Evolutionary conservation across 2,888 invertebrate species (phyloP).

Genomic region (Philereme transversata): DNA sequence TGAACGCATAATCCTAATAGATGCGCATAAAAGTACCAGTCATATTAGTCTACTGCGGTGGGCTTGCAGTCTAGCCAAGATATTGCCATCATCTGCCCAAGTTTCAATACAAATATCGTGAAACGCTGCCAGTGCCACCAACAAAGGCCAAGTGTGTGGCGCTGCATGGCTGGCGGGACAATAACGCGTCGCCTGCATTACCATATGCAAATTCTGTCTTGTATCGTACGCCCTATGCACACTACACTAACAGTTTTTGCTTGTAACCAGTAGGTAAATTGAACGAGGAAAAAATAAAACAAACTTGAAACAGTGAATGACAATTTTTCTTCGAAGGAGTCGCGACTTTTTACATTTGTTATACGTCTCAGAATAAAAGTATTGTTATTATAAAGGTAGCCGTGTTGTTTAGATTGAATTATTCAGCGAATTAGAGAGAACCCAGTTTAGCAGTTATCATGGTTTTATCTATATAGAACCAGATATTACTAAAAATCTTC

Average conservation of each 20-base stretch:
- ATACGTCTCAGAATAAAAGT: too few species aligned
- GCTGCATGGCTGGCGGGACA: conserved; percentile 40
- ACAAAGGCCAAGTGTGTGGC: conserved; percentile 54
- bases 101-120: conserved; percentile 40
- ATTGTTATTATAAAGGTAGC: too few species aligned
- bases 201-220: conserved; percentile 69
- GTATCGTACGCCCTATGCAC: conserved; percentile 58
- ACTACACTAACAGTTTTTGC: conserved; percentile 68
- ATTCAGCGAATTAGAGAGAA: too few species aligned
- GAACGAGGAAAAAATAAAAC: conserved; percentile 45
- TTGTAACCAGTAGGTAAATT: conserved; percentile 53
- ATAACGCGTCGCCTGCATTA: conserved; percentile 58
- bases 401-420: too few species aligned
- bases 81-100: conserved; percentile 39
- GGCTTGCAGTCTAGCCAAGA: conserved; percentile 37
- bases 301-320: conserved; percentile 32
- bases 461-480: too few species aligned
- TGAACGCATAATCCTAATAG: conserved; percentile 15
- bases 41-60: conserved; percentile 26
- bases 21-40: conserved; percentile 22
- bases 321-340: conserved; percentile 35
- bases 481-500: too few species aligned
- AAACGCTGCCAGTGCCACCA: conserved; percentile 47
- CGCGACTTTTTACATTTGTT: conserved; percentile 2
- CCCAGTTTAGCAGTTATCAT: too few species aligned